Conservation (phyloP, 1,140 invertebrate species). For the Harpegnathos saltator region DNA sequence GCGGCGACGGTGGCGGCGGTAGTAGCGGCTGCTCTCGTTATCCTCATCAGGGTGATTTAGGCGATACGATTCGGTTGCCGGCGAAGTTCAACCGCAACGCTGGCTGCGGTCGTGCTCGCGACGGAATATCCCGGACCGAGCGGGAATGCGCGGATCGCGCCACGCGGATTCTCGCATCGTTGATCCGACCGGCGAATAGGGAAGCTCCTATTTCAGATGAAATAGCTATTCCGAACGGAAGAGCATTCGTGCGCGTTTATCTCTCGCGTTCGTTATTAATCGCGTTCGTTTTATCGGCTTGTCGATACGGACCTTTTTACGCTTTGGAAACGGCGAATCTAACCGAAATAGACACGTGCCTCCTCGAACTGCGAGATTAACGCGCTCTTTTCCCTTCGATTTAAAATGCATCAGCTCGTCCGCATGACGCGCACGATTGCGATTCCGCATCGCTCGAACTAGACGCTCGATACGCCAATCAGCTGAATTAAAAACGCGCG, state of each 20-base stretch:
- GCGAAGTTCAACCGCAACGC: constrained; percentile 44
- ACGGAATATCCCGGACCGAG: constrained; percentile 17
- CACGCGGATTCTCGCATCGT: not conserved
- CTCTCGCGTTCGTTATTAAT: no score
- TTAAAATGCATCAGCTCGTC: no score
- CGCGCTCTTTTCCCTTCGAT: no score
- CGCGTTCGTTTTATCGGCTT: no score
- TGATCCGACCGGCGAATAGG: not conserved
- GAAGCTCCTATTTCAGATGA: no score
- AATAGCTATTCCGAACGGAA: no score
- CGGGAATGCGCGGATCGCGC: constrained; percentile 6
- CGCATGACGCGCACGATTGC: not conserved
- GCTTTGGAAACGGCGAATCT: no score
- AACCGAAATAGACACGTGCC: no score
- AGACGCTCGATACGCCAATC: not conserved
- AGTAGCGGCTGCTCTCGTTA: constrained; percentile 30
- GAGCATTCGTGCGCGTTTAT: no score
- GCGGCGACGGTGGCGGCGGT: not conserved
- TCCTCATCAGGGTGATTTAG: constrained; percentile 56
- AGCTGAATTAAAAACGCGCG: not conserved
- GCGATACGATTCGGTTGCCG: constrained; percentile 39
- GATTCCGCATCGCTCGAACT: not conserved
- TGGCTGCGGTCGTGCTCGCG: constrained; percentile 39
- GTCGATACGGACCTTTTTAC: no score
- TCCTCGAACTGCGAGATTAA: no score